Conservation (phyloP, 2,888 invertebrate species). For the Amphipyra tragopoginis region DNA sequence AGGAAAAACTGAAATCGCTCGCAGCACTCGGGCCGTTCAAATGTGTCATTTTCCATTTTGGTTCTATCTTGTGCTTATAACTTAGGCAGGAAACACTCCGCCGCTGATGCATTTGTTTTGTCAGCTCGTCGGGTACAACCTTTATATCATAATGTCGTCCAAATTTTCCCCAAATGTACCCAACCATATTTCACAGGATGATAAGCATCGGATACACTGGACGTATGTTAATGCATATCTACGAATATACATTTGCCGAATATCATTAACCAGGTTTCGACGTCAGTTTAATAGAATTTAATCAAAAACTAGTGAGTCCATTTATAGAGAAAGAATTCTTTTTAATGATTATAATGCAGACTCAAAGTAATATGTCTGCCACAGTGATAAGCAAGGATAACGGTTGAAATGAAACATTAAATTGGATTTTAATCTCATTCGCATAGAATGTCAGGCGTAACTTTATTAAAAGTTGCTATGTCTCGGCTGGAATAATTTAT, state of each 20-base stretch:
- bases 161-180: slow-evolving; percentile 18
- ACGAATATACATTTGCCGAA: slow-evolving; percentile 5
- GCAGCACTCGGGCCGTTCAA: too few relatives aligned
- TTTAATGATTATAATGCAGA: slow-evolving; percentile 41
- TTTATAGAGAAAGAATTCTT: slow-evolving; percentile 9
- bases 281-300: slow-evolving; percentile 12
- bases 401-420: slow-evolving; percentile 51
- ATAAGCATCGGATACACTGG: slow-evolving; percentile 32
- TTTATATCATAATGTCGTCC: slow-evolving; percentile 11
- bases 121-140: background rate
- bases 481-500: slow-evolving; percentile 17
- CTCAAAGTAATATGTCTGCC: slow-evolving; percentile 25
- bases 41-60: too few relatives aligned
- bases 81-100: slow-evolving; percentile 1
- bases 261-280: background rate
- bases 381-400: slow-evolving; percentile 32
- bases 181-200: slow-evolving; percentile 36
- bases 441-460: slow-evolving; percentile 41
- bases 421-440: slow-evolving; percentile 57
- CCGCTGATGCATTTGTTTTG: slow-evolving; percentile 4
- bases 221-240: slow-evolving; percentile 1
- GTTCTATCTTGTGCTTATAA: too few relatives aligned
- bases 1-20: too few relatives aligned
- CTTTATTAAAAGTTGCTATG: slow-evolving; percentile 51
- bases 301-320: slow-evolving; percentile 22